phyloP scores from a whole-genome alignment of 1,140 invertebrate genomes.

The Pogonomyrmex barbatus region DNA sequence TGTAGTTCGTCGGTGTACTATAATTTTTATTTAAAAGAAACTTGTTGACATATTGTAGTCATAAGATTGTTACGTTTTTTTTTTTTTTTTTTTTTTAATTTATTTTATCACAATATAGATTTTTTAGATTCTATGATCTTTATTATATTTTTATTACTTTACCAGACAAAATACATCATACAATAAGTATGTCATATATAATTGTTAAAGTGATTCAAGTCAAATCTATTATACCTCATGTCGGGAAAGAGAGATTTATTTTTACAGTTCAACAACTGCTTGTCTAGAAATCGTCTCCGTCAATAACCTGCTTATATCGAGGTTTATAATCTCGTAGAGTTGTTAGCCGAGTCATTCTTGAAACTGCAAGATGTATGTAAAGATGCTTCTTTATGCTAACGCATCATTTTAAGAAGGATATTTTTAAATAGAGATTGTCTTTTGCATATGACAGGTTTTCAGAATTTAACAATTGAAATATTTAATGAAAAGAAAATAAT shows the following conservation, averaged over 20 bases:
- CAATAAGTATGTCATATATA: not conserved
- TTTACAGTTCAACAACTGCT: conserved; percentile 39
- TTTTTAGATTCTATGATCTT: not conserved
- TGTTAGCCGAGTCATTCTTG: not conserved
- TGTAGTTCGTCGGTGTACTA: not conserved
- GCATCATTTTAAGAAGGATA: not conserved
- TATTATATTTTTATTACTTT: not conserved
- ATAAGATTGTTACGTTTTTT: not conserved
- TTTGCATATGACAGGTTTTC: conserved; percentile 2
- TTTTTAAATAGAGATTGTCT: not conserved
- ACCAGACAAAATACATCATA: not conserved
- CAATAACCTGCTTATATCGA: conserved; percentile 50
- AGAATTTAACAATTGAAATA: not conserved
- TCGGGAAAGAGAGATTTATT: not conserved
- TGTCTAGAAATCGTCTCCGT: conserved; percentile 30
- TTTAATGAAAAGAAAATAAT: not conserved
- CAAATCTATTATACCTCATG: not conserved
- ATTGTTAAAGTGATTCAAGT: not conserved
- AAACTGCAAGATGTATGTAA: not conserved
- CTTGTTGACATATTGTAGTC: not conserved
- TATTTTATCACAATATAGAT: not conserved
- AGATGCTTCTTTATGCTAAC: not conserved
- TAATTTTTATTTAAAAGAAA: not conserved
- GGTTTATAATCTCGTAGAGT: conserved; percentile 14
- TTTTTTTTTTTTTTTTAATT: not conserved